These are phyloP conservation scores for Ecliptopera silaceata DNA, from an alignment of 2,888 invertebrate genomes.

Conservation along the genomic window DNA sequence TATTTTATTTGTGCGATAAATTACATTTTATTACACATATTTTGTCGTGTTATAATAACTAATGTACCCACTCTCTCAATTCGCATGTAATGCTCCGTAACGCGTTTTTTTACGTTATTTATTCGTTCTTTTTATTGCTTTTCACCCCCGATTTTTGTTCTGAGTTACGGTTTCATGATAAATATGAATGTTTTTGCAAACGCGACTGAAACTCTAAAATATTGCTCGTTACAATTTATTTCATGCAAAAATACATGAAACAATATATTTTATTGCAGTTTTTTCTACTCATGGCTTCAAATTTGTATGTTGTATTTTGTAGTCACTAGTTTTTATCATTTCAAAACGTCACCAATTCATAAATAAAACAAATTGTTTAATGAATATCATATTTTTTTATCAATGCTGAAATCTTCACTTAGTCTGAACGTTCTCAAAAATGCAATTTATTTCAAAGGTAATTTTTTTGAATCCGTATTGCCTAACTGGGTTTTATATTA, in stretches of 20 bases:
- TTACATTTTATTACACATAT: conserved; percentile 84
- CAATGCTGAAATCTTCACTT: too few relatives aligned
- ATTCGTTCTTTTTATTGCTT: conserved; percentile 67
- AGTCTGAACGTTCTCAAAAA: too few relatives aligned
- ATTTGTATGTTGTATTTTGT: background rate
- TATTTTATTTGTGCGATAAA: conserved; percentile 83
- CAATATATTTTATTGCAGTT: too few relatives aligned
- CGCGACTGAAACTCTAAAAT: conserved; percentile 17
- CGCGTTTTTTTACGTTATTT: conserved; percentile 73
- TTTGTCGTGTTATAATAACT: conserved; percentile 84
- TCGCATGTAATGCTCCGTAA: conserved; percentile 78
- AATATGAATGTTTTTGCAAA: conserved; percentile 32
- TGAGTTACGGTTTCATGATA: conserved; percentile 46
- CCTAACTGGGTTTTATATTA: too few relatives aligned
- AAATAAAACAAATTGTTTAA: too few relatives aligned
- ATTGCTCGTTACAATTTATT: background rate
- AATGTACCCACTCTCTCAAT: conserved; percentile 82
- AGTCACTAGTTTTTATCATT: background rate
- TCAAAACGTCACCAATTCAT: too few relatives aligned
- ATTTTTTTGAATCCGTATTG: too few relatives aligned
- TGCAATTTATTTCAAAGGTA: too few relatives aligned
- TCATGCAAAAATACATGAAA: background rate
- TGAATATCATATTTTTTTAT: too few relatives aligned
- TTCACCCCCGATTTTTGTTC: conserved; percentile 51
- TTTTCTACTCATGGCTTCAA: background rate